Evolutionary conservation across 1,140 invertebrate genomes (phyloP).

Genomic region (Campoletis sonorensis): DNA sequence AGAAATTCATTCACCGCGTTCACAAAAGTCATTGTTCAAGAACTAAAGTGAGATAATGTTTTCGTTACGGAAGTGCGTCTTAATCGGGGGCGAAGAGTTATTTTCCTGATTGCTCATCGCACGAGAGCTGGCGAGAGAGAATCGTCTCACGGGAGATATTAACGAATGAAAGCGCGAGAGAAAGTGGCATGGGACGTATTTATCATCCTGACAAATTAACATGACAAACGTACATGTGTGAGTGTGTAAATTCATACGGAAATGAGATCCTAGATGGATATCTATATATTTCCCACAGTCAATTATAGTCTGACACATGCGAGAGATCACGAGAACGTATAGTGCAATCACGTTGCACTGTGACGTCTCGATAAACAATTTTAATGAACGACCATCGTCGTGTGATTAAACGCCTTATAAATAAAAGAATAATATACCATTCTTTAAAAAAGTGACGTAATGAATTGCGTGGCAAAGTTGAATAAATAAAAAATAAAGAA

Average conservation of each 20-base stretch:
- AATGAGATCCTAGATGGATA: constrained; percentile 7
- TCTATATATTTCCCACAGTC: constrained; percentile 1
- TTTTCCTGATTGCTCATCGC: not conserved
- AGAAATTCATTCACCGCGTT: too few relatives aligned
- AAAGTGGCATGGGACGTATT: constrained; percentile 19
- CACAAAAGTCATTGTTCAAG: not conserved
- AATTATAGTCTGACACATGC: not conserved
- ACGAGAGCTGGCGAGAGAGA: constrained; percentile 6
- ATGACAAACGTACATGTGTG: not conserved
- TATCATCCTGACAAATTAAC: constrained; percentile 3
- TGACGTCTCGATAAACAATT: not conserved
- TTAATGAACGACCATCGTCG: not conserved
- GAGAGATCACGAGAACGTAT: constrained; percentile 10
- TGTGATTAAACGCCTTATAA: not conserved
- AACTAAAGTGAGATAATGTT: not conserved
- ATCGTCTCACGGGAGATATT: constrained; percentile 14
- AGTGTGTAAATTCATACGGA: not conserved
- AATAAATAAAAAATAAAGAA: not conserved
- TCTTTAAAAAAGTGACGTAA: not conserved
- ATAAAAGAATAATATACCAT: not conserved
- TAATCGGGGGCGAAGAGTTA: not conserved
- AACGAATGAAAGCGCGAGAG: constrained; percentile 33
- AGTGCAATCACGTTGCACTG: constrained; percentile 24
- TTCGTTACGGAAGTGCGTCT: not conserved
- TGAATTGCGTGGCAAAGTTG: not conserved